phyloP scores from a whole-genome alignment of 1,140 invertebrate species.

The Brachionus manjavacas region DNA sequence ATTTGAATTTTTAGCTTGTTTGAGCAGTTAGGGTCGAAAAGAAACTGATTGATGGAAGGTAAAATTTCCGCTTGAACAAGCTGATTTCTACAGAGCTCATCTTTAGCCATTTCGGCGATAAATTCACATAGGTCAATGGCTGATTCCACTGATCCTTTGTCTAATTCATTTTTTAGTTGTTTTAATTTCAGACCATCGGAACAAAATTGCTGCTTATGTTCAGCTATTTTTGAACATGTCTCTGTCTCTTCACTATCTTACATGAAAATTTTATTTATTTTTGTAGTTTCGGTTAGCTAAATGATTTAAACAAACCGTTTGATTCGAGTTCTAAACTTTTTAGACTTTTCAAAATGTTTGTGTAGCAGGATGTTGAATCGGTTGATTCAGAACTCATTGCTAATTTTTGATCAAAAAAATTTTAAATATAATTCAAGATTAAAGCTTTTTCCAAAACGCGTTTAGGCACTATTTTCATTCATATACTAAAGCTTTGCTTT shows the following conservation, averaged over 20 bases:
- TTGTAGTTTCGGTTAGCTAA: not conserved
- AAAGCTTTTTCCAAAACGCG: constrained; percentile 39
- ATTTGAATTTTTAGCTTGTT: constrained; percentile 21
- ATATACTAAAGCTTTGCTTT: constrained; percentile 6
- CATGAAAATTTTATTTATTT: not conserved
- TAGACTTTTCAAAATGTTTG: not conserved
- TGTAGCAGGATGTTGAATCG: not conserved
- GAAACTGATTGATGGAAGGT: not conserved
- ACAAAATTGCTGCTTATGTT: not conserved
- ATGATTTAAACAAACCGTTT: not conserved
- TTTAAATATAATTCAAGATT: not conserved
- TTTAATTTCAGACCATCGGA: not conserved
- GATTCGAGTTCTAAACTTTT: constrained; percentile 7
- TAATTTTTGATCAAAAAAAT: not conserved
- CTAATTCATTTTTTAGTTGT: not conserved
- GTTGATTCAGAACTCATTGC: constrained; percentile 1
- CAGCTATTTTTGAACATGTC: not conserved
- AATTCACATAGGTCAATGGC: not conserved
- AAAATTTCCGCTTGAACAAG: not conserved
- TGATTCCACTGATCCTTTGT: not conserved
- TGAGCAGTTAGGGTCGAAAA: not conserved
- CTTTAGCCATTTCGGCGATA: constrained; percentile 37
- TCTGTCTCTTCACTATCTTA: constrained; percentile 33
- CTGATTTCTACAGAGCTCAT: not conserved
- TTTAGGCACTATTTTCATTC: not conserved